A percentile compares a stretch with the other conserved stretches of the same genome.
These are phyloP conservation scores for Drosophila parthenogenetica DNA, from an alignment of 2,888 invertebrate genomes.

Conservation along the genomic window DNA sequence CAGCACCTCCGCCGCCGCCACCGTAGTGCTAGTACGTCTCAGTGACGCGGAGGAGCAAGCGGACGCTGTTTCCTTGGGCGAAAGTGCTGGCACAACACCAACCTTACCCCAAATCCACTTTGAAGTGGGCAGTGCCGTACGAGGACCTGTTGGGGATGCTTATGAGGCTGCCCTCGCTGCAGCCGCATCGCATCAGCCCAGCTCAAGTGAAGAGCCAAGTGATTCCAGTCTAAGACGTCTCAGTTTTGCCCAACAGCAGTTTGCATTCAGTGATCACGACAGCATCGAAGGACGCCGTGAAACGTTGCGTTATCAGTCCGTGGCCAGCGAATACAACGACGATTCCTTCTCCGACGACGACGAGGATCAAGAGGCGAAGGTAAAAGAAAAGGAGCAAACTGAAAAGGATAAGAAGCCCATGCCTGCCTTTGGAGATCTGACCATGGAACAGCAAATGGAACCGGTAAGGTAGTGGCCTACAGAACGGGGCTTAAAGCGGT, in stretches of 20 bases:
- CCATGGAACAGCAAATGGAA: constrained; percentile 84
- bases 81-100: constrained; percentile 69
- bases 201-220: constrained; percentile 81
- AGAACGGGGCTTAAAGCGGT: background rate
- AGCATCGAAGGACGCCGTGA: constrained; percentile 84
- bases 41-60: constrained; percentile 64
- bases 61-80: constrained; percentile 76
- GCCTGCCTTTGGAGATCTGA: constrained; percentile 85
- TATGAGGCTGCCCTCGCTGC: constrained; percentile 55
- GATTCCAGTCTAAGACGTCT: constrained; percentile 86
- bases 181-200: constrained; percentile 63
- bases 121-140: constrained; percentile 83
- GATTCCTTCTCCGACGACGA: constrained; percentile 83
- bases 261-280: constrained; percentile 86
- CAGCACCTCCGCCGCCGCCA: constrained; percentile 7
- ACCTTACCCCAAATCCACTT: constrained; percentile 69
- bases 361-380: constrained; percentile 15
- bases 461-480: constrained; percentile 79
- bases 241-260: constrained; percentile 86
- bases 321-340: constrained; percentile 83
- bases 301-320: constrained; percentile 78
- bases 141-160: constrained; percentile 63
- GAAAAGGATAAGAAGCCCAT: constrained; percentile 76
- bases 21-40: constrained; percentile 42
- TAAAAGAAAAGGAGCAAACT: background rate